Evolutionary conservation across 2,888 invertebrate genomes (phyloP), one percentile per base, ranked within the genome.

Genomic region (Malachius bipustulatus): DNA sequence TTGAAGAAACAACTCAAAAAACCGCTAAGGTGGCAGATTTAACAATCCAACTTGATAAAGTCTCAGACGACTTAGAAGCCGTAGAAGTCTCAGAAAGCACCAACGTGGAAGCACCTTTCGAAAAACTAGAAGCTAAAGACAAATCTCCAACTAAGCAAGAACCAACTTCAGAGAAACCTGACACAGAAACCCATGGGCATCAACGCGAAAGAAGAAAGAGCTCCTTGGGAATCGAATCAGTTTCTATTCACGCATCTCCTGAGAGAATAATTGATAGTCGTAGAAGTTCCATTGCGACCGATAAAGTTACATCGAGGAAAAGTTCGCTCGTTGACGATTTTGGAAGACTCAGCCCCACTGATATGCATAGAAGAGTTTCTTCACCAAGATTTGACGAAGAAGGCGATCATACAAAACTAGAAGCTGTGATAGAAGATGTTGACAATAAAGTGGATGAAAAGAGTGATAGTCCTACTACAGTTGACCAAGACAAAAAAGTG

Each of bases 161-260:
- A 8, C 19, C 39, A 26, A 16, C 29, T 30, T 8, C 30, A 2
- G 29, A 33, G 16, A 35, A 19, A 15, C 13, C 26, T 2, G 16
- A 35, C 3, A 26, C 9, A 15, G 4, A 16, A 4, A 10, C 10
- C 6, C 14, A 13, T 12, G 3, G 26, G 26, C 8, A 14, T 10
- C 14, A 11, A 9, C 11, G n/a, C 13, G n/a, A 37, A n/a, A 34
- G n/a, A n/a, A 36, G 16, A 15, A 40, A 34, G 37, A 40, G 14
- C n/a, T 26, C 10, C 16, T 27, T 31, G 14, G 14, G 19, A 29
- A 16, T 26, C 59, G 4, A 59, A 54, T 26, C 50, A 51, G 26
- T 58, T 57, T 14, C 54, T 56, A 40, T 24, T 28, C 10, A 56
- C 12, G n/a, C 12, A 9, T 9, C 6, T 10, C 27, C 14, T 10